Percentiles rank a stretch among this genome's conserved stretches.
Evolutionary conservation across 2,888 invertebrate genomes (phyloP).

Genomic region (Pammene fasciana): DNA sequence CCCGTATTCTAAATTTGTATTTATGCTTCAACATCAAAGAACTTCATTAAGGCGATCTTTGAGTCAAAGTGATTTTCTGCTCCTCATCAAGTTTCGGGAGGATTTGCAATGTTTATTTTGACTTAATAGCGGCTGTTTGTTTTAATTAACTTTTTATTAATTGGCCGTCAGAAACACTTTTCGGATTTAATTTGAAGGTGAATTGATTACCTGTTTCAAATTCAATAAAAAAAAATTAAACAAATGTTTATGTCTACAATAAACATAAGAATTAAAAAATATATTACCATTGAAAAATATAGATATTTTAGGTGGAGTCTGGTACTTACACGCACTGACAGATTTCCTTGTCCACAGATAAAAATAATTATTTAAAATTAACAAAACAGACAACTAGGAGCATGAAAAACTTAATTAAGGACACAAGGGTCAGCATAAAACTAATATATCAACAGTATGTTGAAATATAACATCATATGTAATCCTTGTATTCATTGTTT

Average conservation of each 20-base stretch:
- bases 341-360: no score
- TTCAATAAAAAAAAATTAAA: no score
- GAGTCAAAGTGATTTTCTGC: conserved; percentile 33
- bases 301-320: no score
- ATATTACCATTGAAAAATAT: no score
- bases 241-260: no score
- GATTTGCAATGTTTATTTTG: conserved; percentile 30
- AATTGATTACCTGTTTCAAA: no score
- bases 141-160: conserved; percentile 1
- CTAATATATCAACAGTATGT: not conserved
- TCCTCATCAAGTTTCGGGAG: conserved; percentile 21
- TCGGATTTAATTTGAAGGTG: not conserved
- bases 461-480: not conserved
- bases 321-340: no score
- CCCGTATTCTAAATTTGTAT: conserved; percentile 27
- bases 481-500: not conserved
- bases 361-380: no score
- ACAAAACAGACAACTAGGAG: no score
- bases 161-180: not conserved
- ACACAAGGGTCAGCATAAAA: no score
- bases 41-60: conserved; percentile 31
- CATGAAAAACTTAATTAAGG: no score
- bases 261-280: no score
- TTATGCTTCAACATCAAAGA: conserved; percentile 21
- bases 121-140: conserved; percentile 9